Evolutionary conservation across 64 coral and sea anemone genomes (phyloP).

Genomic region (Stichodactyla helianthus): DNA sequence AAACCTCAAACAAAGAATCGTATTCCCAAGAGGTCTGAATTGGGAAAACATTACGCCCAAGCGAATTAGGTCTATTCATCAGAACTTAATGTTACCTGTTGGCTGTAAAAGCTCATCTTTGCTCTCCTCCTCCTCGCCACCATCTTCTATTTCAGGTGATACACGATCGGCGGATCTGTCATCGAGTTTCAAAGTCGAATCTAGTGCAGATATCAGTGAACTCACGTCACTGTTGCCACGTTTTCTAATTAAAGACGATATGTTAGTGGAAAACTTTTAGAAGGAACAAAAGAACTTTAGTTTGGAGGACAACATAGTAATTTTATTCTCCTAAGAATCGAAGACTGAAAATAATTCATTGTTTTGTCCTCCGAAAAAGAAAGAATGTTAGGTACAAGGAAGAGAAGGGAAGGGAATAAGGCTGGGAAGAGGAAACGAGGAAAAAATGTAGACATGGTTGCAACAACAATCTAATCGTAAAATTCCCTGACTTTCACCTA

Average conservation of each 20-base stretch:
- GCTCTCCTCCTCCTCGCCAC: neutral
- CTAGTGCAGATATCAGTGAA: constrained; percentile 77
- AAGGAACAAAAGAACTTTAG: neutral
- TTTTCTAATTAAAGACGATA: constrained; percentile 24
- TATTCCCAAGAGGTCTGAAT: too few species aligned
- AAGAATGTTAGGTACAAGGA: neutral
- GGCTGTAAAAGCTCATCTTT: constrained; percentile 16
- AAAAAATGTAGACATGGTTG: too few species aligned
- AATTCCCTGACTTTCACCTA: too few species aligned
- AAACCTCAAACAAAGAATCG: too few species aligned
- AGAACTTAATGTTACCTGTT: neutral
- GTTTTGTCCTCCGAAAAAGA: neutral
- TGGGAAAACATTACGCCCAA: neutral
- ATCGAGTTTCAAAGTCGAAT: constrained; percentile 80
- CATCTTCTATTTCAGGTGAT: constrained; percentile 43
- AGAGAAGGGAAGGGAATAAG: neutral
- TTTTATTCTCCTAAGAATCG: too few species aligned
- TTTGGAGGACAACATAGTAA: too few species aligned
- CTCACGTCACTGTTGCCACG: constrained; percentile 74
- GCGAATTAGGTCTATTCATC: neutral
- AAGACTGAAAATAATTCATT: too few species aligned
- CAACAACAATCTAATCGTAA: too few species aligned
- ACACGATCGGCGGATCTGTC: constrained; percentile 47
- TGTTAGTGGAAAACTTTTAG: neutral
- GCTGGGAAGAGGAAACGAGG: neutral